Conservation (phyloP, 2,888 invertebrate species). For the Boloria selene region DNA sequence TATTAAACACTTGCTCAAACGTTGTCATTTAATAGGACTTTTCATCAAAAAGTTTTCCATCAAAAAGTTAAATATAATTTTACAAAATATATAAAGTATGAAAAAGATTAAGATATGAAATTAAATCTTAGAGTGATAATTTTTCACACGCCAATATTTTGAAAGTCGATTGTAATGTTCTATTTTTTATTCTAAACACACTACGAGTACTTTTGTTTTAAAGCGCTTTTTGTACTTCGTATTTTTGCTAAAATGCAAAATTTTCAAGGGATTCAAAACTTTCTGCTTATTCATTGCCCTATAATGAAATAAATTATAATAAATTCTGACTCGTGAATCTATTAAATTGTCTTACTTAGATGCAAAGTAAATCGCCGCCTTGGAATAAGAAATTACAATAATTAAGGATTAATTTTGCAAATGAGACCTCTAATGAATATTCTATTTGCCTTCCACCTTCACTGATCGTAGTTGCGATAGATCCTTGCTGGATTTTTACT, state of each 20-base stretch:
- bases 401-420: slow-evolving; percentile 44
- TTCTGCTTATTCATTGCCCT: slow-evolving; percentile 19
- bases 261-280: slow-evolving; percentile 10
- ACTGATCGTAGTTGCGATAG: neutral
- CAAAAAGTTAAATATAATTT: no score
- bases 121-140: no score
- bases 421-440: slow-evolving; percentile 44
- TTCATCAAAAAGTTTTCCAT: no score
- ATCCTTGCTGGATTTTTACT: no score
- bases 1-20: no score
- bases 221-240: neutral
- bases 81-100: no score
- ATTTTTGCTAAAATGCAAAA: slow-evolving; percentile 18
- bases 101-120: no score
- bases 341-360: slow-evolving; percentile 26
- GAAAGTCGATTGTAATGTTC: neutral
- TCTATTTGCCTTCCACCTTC: slow-evolving; percentile 31
- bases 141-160: no score
- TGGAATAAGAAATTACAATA: slow-evolving; percentile 41
- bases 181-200: no score
- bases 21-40: no score
- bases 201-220: neutral
- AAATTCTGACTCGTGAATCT: slow-evolving; percentile 24
- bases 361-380: slow-evolving; percentile 14
- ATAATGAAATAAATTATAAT: slow-evolving; percentile 21